Evolutionary conservation across 2,113 vertebrate genomes (phyloP).

Genomic region (Synchiropus splendidus): DNA sequence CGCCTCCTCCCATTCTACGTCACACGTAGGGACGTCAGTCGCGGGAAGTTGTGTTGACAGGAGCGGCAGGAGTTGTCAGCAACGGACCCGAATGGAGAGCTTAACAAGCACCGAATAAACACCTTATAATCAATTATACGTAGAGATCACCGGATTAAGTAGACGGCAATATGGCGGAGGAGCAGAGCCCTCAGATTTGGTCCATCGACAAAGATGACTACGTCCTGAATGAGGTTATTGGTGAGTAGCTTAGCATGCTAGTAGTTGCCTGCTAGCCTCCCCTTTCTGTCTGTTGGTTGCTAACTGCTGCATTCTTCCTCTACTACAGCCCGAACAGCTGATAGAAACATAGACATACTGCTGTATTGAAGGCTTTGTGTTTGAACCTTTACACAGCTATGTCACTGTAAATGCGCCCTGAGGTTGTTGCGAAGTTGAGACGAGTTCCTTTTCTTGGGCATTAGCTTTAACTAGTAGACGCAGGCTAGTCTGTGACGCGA

Average conservation of each 20-base stretch:
- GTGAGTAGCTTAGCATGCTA: conserved; percentile 71
- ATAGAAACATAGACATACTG: no score
- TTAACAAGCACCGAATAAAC: background rate
- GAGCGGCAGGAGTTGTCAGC: conserved; percentile 43
- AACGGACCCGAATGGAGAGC: conserved; percentile 50
- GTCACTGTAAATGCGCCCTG: no score
- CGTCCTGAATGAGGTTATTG: conserved; percentile 91
- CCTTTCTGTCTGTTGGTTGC: conserved; percentile 17
- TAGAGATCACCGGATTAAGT: no score
- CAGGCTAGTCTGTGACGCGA: no score
- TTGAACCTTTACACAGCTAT: no score
- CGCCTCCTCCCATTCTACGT: conserved; percentile 16
- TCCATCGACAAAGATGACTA: conserved; percentile 90
- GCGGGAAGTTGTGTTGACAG: conserved; percentile 62
- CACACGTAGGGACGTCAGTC: conserved; percentile 27
- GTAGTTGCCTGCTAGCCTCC: conserved; percentile 34
- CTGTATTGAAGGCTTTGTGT: no score
- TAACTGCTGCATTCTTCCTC: conserved; percentile 8
- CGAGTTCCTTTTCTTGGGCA: no score
- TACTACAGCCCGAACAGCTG: no score
- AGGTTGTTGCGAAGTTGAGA: no score
- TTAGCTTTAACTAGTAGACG: no score
- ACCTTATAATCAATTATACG: no score
- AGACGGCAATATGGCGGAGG: conserved; percentile 77
- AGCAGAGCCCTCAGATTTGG: conserved; percentile 81